phyloP scores from a whole-genome alignment of 2,888 invertebrate species.

The Trichogramma dendrolimi region DNA sequence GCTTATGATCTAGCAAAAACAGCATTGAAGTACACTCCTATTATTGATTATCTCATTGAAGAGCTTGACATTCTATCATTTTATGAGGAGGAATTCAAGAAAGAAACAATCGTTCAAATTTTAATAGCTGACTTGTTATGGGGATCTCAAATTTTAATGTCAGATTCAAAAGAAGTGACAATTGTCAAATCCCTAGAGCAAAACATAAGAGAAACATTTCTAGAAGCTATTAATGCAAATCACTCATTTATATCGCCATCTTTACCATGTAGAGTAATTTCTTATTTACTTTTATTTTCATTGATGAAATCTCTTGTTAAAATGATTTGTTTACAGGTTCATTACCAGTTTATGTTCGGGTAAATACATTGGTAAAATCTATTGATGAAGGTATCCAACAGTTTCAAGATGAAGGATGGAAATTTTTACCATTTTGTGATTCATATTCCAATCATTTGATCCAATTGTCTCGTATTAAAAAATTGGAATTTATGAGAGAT shows the following conservation, averaged over 20 bases:
- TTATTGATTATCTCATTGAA: conserved; percentile 66
- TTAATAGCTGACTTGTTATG: conserved; percentile 78
- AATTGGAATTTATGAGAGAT: conserved; percentile 70
- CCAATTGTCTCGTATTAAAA: conserved; percentile 56
- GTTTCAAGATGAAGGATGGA: conserved; percentile 71
- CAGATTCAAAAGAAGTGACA: conserved; percentile 68
- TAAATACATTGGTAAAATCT: conserved; percentile 72
- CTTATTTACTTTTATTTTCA: not conserved
- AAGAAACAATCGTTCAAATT: conserved; percentile 70
- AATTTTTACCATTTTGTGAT: conserved; percentile 55
- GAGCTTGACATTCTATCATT: conserved; percentile 58
- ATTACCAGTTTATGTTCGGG: conserved; percentile 79
- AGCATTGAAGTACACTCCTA: conserved; percentile 61
- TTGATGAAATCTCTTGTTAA: not conserved
- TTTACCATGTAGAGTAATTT: conserved; percentile 16
- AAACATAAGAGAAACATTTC: conserved; percentile 53
- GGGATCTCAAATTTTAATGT: conserved; percentile 66
- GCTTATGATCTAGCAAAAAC: conserved; percentile 65
- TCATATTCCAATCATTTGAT: conserved; percentile 63
- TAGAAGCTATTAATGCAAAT: conserved; percentile 23
- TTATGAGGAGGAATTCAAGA: conserved; percentile 63
- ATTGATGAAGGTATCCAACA: conserved; percentile 64
- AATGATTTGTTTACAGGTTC: conserved; percentile 38
- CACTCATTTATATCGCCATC: conserved; percentile 28
- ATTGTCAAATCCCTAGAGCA: conserved; percentile 66